A percentile compares a stretch with the other conserved stretches of the same genome.
These are phyloP conservation scores for Centruroides sculpturatus DNA, from an alignment of 1,140 invertebrate genomes.

Conservation along the genomic window DNA sequence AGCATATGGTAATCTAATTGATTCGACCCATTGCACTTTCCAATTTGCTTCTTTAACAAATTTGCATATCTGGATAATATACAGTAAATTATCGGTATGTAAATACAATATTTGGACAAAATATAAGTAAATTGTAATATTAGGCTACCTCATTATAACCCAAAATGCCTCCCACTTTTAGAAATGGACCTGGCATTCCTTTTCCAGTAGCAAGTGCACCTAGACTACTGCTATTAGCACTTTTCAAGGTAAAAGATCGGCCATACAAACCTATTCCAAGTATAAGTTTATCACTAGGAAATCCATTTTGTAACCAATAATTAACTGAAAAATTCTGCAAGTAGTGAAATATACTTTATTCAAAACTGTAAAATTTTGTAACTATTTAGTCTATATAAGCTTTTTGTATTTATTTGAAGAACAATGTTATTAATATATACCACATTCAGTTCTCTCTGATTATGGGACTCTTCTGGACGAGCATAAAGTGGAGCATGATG, in stretches of 20 bases:
- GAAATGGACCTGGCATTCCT: conserved; percentile 50
- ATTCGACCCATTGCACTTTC: conserved; percentile 35
- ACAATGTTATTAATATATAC: conserved; percentile 38
- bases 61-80: conserved; percentile 18
- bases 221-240: conserved; percentile 18
- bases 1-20: conserved; percentile 38
- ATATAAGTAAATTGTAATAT: no score
- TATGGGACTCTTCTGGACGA: conserved; percentile 42
- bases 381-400: no score
- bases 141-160: conserved; percentile 51
- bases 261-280: conserved; percentile 27
- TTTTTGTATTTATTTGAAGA: conserved; percentile 31
- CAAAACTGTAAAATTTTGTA: no score
- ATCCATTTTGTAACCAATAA: conserved; percentile 71
- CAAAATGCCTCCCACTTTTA: conserved; percentile 46
- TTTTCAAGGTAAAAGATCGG: conserved; percentile 23
- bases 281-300: conserved; percentile 38
- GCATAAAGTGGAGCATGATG: conserved; percentile 29
- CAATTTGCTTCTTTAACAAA: conserved; percentile 24
- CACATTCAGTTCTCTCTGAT: conserved; percentile 3
- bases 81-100: no score
- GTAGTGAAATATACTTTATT: no score
- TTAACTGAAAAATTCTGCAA: conserved; percentile 54
- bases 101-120: no score
- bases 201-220: conserved; percentile 28